phyloP scores from a whole-genome alignment of 2,797 vertebrate species.

The Takifugu ocellatus region DNA sequence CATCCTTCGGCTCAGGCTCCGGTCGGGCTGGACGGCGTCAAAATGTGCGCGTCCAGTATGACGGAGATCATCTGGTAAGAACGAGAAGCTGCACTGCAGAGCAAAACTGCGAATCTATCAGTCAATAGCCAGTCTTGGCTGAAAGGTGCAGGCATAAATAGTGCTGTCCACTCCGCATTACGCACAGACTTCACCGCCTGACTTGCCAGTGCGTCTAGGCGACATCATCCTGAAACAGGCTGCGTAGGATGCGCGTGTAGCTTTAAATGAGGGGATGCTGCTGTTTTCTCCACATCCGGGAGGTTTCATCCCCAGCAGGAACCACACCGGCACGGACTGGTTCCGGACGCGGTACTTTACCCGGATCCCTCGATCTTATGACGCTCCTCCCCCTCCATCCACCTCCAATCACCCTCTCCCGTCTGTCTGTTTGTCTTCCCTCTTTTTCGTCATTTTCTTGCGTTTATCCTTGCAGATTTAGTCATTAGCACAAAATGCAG shows the following conservation, averaged over 20 bases:
- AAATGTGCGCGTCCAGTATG: conserved; percentile 58
- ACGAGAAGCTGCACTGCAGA: conserved; percentile 57
- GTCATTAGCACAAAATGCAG: no score
- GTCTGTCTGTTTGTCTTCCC: conserved; percentile 1
- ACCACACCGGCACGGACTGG: conserved; percentile 22
- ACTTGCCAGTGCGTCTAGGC: conserved; percentile 37
- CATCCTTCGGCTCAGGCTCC: conserved; percentile 75
- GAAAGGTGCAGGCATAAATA: conserved; percentile 20
- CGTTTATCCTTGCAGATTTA: conserved; percentile 8
- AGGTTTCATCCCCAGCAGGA: conserved; percentile 17
- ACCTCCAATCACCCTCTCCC: conserved; percentile 18
- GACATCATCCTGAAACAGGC: conserved; percentile 42
- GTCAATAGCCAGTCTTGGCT: conserved; percentile 31
- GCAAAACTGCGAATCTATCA: conserved; percentile 10
- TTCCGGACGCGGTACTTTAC: conserved; percentile 1
- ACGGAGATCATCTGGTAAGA: conserved; percentile 64
- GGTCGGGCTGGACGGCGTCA: conserved; percentile 59
- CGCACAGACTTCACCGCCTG: conserved; percentile 44
- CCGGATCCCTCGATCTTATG: not conserved
- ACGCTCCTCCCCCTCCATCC: conserved; percentile 51
- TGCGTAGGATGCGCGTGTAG: conserved; percentile 29
- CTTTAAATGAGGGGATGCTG: not conserved
- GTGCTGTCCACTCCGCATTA: conserved; percentile 59
- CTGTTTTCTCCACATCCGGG: conserved; percentile 35
- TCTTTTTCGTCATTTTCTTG: not conserved